Conservation (phyloP, 1,140 invertebrate species). For the Leptinotarsa undecemlineata region DNA sequence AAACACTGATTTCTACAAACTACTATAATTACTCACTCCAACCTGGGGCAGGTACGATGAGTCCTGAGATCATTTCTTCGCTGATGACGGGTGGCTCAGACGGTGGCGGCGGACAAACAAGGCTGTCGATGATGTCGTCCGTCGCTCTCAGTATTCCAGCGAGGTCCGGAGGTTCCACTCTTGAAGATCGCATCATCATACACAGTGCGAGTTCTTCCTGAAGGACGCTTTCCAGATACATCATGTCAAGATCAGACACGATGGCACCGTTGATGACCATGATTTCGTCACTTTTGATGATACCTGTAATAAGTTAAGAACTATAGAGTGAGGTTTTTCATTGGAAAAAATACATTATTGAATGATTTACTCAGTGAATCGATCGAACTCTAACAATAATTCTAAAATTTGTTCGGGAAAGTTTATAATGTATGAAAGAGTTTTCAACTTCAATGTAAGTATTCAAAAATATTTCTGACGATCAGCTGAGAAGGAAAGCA, state of each 20-base stretch:
- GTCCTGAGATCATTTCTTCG: constrained; percentile 92
- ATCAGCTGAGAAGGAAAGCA: too few relatives aligned
- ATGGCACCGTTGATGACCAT: constrained; percentile 98
- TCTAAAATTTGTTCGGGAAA: too few relatives aligned
- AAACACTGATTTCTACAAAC: not conserved
- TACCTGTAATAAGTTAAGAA: constrained; percentile 64
- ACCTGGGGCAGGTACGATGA: constrained; percentile 93
- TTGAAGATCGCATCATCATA: constrained; percentile 97
- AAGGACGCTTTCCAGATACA: constrained; percentile 94
- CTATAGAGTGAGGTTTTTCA: too few relatives aligned
- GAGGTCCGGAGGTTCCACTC: constrained; percentile 89
- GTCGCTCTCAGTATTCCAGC: constrained; percentile 80
- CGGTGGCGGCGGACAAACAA: constrained; percentile 94
- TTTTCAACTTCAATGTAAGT: too few relatives aligned
- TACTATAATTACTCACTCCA: constrained; percentile 26
- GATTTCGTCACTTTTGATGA: constrained; percentile 96
- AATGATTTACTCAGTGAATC: too few relatives aligned
- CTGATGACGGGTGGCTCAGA: constrained; percentile 89
- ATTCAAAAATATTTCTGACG: too few relatives aligned
- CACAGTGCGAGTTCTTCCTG: constrained; percentile 94
- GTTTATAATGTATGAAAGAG: too few relatives aligned
- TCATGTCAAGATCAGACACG: constrained; percentile 98
- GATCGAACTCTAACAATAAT: too few relatives aligned
- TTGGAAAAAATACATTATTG: too few relatives aligned
- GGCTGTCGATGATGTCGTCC: constrained; percentile 92